Percentiles rank a stretch among this genome's conserved stretches.
Conservation (phyloP, 2,888 invertebrate genomes). For the Lamellibrachia columna region DNA sequence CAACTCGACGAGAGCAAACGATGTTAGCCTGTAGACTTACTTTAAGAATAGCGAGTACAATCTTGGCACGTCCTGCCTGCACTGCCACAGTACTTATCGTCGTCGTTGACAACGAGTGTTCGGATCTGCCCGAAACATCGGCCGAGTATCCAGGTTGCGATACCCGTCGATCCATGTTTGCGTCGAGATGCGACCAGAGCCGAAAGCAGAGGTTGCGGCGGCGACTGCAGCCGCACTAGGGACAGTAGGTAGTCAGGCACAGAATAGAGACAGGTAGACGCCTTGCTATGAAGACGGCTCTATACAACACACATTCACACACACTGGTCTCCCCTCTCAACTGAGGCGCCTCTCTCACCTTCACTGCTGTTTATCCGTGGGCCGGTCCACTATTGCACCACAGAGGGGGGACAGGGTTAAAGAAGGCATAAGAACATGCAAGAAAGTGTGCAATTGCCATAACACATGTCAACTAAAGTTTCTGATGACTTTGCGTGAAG, state of each 20-base stretch:
- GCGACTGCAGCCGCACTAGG: neutral
- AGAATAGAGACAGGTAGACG: slow-evolving; percentile 12
- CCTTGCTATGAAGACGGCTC: slow-evolving; percentile 16
- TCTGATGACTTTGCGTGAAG: neutral
- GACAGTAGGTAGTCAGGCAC: neutral
- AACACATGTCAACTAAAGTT: neutral
- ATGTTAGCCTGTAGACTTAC: slow-evolving; percentile 70
- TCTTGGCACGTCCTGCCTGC: slow-evolving; percentile 84
- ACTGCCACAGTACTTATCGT: slow-evolving; percentile 91
- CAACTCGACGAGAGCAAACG: neutral
- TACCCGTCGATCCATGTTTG: slow-evolving; percentile 16
- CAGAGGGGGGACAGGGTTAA: neutral
- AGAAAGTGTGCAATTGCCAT: neutral
- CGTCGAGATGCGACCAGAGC: neutral
- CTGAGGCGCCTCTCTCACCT: neutral
- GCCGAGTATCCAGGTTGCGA: neutral
- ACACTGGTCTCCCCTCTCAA: slow-evolving; percentile 9
- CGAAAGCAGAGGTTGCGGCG: neutral
- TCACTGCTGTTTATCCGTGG: neutral
- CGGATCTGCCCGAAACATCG: neutral
- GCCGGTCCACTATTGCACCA: neutral
- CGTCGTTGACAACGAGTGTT: slow-evolving; percentile 68
- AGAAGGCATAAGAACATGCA: neutral
- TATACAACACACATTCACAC: neutral
- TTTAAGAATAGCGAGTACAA: slow-evolving; percentile 88